Base-by-base conservation (phyloP, 2,113 vertebrate genomes). In the Lathamus discolor region DNA sequence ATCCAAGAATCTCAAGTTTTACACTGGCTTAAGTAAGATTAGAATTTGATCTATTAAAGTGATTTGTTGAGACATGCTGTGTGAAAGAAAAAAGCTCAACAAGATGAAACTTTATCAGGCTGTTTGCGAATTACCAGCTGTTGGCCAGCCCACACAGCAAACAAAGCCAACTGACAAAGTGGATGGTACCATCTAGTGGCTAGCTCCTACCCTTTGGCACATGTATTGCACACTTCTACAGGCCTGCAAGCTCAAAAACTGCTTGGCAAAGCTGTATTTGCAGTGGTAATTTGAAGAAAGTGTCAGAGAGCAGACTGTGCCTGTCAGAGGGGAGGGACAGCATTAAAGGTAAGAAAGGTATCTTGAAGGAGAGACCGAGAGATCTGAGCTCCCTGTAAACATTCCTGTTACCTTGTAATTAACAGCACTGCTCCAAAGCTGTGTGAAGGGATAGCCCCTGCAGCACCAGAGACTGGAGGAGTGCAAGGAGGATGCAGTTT, bases 11-110 rank as follows among this genome's bases (percentile, higher is more conserved):
- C 33, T 54, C 64, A 2, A 1, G 27, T 37, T 81, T 69, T 69
- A 57, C 27, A 25, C 28, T 33, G 20, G 66, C 52, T 72, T 64
- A 70, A 63, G 55, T 27, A 59, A 61, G 46, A 77, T 31, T 27
- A 54, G 66, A 84, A 93, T 87, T 80, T 33, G 37, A 80, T 67
- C 69, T 39, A 8, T 46, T 25, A 7, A 39, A 94, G 68, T 37
- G 44, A 84, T 93, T 86, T 93, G 84, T 77, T 95, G 87, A 90
- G 82, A 48, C 17, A 61, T 33, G 25, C 52, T 76, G 51, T 39
- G 16, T 37, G 89, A 77, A 89, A 67, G 83, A n/a, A 80, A 48
- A 35, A 86, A 77, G 33, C 80, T 86, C 70, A 69, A 69, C 73
- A 49, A 74, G 83, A 35, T 72, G 74, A 87, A 93, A 89, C 54